Evolutionary conservation across 2,113 vertebrate genomes (phyloP).

Genomic region (Rhabdornis inornatus): DNA sequence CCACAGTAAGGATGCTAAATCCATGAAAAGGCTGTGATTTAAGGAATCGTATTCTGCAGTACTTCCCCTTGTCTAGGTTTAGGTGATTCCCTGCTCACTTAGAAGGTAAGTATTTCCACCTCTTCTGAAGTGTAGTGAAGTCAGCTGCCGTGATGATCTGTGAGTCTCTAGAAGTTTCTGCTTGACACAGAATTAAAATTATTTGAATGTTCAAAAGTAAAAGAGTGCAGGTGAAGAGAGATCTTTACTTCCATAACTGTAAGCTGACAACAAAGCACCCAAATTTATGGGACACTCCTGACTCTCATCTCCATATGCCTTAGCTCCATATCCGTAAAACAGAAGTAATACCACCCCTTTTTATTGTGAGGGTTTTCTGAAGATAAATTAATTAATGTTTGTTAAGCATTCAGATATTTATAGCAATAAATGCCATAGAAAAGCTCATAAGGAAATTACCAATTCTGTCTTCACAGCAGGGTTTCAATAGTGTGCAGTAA

Average conservation of each 20-base stretch:
- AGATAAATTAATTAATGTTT: conserved; percentile 67
- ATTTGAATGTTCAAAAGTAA: neutral
- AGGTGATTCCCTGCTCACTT: neutral
- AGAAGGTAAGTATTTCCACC: neutral
- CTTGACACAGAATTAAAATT: neutral
- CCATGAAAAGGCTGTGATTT: neutral
- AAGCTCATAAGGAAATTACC: conserved; percentile 68
- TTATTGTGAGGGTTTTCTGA: neutral
- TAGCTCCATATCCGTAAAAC: neutral
- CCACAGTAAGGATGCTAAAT: neutral
- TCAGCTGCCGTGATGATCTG: neutral
- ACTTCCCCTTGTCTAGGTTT: neutral
- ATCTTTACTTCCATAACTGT: neutral
- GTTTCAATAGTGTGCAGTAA: conserved; percentile 65
- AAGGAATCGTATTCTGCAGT: neutral
- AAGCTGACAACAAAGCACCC: neutral
- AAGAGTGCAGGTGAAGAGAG: neutral
- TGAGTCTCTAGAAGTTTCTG: neutral
- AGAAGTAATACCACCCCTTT: conserved; percentile 16
- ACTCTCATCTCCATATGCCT: neutral
- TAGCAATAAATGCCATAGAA: conserved; percentile 62
- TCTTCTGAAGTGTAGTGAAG: neutral
- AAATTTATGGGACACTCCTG: neutral
- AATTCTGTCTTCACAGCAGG: conserved; percentile 68
- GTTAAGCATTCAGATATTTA: conserved; percentile 64